phyloP scores from a whole-genome alignment of 2,113 vertebrate genomes.

The Talpa occidentalis region DNA sequence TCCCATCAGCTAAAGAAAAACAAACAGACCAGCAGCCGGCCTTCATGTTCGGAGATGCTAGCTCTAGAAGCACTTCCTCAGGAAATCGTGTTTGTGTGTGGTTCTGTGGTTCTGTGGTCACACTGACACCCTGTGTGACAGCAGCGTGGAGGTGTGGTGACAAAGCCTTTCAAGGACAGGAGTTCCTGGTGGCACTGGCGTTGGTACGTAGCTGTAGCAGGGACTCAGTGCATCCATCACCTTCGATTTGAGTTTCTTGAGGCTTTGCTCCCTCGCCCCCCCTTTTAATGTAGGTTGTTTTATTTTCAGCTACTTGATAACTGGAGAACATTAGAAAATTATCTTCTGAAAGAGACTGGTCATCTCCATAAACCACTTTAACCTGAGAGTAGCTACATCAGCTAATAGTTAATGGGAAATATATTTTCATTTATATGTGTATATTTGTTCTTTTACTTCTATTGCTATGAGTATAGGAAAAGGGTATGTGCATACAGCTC shows the following conservation, averaged over 20 bases:
- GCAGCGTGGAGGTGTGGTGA: background rate
- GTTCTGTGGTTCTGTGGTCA: background rate
- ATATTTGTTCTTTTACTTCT: constrained; percentile 41
- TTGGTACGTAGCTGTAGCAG: background rate
- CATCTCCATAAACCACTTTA: constrained; percentile 70
- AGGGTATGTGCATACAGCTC: background rate
- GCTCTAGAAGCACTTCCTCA: background rate
- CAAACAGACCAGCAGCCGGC: background rate
- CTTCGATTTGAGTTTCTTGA: background rate
- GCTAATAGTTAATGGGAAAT: constrained; percentile 63
- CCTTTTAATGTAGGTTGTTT: constrained; percentile 54
- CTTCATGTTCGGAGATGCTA: background rate
- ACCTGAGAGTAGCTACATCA: constrained; percentile 70
- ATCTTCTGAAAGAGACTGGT: constrained; percentile 69
- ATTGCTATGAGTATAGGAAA: constrained; percentile 20
- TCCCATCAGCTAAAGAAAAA: constrained; percentile 53
- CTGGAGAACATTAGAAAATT: constrained; percentile 67
- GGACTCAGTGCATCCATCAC: background rate
- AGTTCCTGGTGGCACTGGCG: constrained; percentile 47
- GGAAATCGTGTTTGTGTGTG: background rate
- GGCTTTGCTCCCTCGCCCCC: background rate
- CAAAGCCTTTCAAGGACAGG: constrained; percentile 7
- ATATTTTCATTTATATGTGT: constrained; percentile 65
- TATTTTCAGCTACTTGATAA: constrained; percentile 58
- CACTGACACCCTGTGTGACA: accelerated